Evolutionary conservation across 2,888 invertebrate genomes (phyloP).

Genomic region (Argynnis bischoffii): DNA sequence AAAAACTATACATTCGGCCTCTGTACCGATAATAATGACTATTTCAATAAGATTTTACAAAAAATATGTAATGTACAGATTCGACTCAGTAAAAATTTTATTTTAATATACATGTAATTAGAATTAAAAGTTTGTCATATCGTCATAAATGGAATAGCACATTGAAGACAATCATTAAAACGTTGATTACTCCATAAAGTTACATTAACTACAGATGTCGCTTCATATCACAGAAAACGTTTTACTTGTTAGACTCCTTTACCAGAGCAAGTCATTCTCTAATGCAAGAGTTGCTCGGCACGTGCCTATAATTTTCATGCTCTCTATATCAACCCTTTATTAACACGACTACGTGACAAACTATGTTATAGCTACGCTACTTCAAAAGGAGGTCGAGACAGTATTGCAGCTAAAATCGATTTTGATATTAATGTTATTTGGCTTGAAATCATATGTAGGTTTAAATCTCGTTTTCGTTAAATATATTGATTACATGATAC

Average conservation of each 20-base stretch:
- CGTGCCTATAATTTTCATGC: constrained; percentile 19
- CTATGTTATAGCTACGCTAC: constrained; percentile 7
- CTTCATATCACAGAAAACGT: constrained; percentile 3
- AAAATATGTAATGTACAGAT: too few species aligned
- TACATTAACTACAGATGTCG: constrained; percentile 1
- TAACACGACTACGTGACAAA: constrained; percentile 16
- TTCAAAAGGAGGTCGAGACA: constrained; percentile 13
- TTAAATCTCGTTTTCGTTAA: too few species aligned
- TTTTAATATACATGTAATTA: too few species aligned
- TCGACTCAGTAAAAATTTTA: too few species aligned
- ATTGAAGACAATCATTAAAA: constrained; percentile 1
- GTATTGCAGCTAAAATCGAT: constrained; percentile 9
- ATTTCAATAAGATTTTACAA: too few species aligned
- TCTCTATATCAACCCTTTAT: constrained; percentile 13
- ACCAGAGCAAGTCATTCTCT: constrained; percentile 4
- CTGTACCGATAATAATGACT: too few species aligned
- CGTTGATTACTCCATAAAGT: constrained; percentile 2
- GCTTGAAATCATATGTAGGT: too few species aligned
- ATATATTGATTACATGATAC: too few species aligned
- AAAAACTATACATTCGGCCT: too few species aligned
- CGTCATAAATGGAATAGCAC: neutral
- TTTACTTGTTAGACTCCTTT: neutral
- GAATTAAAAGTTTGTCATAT: neutral
- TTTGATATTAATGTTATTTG: too few species aligned
- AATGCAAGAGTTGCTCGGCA: constrained; percentile 2